Percentiles rank a stretch among this genome's conserved stretches.
Evolutionary conservation across 2,888 invertebrate genomes (phyloP).

Genomic region (Acronicta alni): DNA sequence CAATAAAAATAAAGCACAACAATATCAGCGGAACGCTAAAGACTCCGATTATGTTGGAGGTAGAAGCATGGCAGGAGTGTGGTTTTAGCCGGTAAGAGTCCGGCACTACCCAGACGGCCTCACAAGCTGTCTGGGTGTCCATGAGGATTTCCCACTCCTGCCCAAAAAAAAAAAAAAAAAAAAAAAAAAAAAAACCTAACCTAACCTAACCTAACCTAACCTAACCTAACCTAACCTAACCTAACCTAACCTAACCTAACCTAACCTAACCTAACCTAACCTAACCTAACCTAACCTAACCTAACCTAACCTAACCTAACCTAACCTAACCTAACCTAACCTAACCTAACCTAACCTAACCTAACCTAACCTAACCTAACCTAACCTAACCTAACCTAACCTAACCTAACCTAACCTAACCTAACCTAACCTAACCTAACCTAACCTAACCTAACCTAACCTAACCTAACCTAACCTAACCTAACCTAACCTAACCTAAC

Average conservation of each 20-base stretch:
- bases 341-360: conserved; percentile 57
- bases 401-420: conserved; percentile 56
- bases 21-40: no score
- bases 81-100: no score
- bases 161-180: no score
- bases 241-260: conserved; percentile 46
- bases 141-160: conserved; percentile 4
- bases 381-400: conserved; percentile 54
- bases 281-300: conserved; percentile 42
- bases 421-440: conserved; percentile 57
- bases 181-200: no score
- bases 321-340: conserved; percentile 56
- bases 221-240: conserved; percentile 41
- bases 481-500: conserved; percentile 55
- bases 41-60: no score
- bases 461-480: conserved; percentile 54
- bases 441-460: conserved; percentile 51
- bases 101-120: no score
- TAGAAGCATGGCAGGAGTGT: no score
- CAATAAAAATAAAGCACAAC: no score
- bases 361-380: conserved; percentile 53
- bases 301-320: conserved; percentile 42
- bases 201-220: conserved; percentile 33
- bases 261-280: conserved; percentile 43
- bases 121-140: no score